Evolutionary conservation across 2,113 vertebrate species (phyloP).

Genomic region (Anoura caudifer): DNA sequence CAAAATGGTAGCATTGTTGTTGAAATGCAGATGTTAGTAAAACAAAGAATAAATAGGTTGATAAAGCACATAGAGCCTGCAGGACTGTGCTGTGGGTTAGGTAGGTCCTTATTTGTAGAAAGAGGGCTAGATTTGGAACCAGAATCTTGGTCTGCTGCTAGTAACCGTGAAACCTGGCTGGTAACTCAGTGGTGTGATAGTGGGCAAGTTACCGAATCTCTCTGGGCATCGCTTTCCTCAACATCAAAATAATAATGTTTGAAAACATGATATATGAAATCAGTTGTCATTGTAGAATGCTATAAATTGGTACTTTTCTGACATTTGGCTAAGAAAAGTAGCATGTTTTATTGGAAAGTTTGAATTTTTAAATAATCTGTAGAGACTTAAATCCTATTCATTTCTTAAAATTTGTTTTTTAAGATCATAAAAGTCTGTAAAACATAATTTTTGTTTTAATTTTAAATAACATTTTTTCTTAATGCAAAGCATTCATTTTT

Average conservation of each 20-base stretch:
- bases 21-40: not conserved
- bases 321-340: not conserved
- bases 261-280: not conserved
- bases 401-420: not conserved
- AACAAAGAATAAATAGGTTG: not conserved
- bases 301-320: not conserved
- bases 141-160: not conserved
- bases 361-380: not conserved
- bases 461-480: conserved; percentile 22
- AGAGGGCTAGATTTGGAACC: not conserved
- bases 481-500: not conserved
- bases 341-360: not conserved
- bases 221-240: not conserved
- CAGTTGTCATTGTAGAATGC: not conserved
- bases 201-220: not conserved
- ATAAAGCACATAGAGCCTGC: not conserved
- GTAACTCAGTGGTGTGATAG: not conserved
- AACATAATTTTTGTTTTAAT: not conserved
- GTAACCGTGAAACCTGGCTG: not conserved
- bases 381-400: not conserved
- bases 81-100: not conserved
- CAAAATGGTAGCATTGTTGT: not conserved
- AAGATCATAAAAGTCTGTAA: not conserved
- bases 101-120: not conserved
- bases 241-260: not conserved